Evolutionary conservation across 2,113 vertebrate genomes (phyloP).

Genomic region (Ibidorhyncha struthersii): DNA sequence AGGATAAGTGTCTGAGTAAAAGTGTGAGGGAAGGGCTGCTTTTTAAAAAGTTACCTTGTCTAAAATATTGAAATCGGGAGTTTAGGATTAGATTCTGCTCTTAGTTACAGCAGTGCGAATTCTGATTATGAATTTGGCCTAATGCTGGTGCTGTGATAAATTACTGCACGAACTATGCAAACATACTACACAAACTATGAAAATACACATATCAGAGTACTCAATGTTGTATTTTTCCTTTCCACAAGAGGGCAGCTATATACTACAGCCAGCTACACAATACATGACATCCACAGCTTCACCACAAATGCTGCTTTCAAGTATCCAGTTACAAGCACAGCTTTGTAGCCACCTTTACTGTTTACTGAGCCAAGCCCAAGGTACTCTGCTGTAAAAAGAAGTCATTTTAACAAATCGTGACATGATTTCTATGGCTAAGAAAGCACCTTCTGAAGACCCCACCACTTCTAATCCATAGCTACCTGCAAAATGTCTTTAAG

Average conservation of each 20-base stretch:
- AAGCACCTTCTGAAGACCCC: background rate
- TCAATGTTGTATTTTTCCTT: background rate
- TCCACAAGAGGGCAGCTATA: conserved; percentile 21
- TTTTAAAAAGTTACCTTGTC: background rate
- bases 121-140: background rate
- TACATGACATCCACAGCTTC: rapidly evolving
- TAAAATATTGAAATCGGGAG: background rate
- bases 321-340: background rate
- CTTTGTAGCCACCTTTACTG: background rate
- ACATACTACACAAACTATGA: background rate
- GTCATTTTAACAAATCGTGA: background rate
- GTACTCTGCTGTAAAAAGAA: background rate
- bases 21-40: background rate
- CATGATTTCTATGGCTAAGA: background rate
- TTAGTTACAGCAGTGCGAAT: background rate
- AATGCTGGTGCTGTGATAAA: background rate
- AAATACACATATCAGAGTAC: background rate
- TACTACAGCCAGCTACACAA: background rate
- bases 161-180: background rate
- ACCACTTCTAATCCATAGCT: background rate
- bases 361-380: background rate
- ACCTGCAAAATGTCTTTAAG: background rate
- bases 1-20: background rate
- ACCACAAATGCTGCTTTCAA: background rate
- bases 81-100: background rate